A percentile compares a stretch with the other conserved stretches of the same genome.
Conservation (phyloP, 2,797 vertebrate genomes). For the Taenioides sp. region DNA sequence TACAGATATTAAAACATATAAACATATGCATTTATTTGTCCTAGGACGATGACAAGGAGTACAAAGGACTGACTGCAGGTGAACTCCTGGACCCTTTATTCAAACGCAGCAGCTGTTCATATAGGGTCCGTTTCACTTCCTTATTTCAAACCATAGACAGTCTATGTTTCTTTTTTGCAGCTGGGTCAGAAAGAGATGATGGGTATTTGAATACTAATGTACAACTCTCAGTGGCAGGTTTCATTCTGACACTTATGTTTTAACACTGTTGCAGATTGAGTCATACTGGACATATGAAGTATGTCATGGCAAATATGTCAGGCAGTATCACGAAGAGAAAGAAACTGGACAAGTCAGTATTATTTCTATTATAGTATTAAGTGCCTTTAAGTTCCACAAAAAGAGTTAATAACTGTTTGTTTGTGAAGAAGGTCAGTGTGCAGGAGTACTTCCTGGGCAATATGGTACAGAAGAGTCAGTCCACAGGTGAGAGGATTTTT, state of each 20-base stretch:
- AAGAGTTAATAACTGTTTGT: conserved; percentile 2
- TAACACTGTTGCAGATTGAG: conserved; percentile 84
- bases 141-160: not conserved
- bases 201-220: conserved; percentile 3
- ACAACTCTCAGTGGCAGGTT: conserved; percentile 5
- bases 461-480: conserved; percentile 67
- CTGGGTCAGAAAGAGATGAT: conserved; percentile 3
- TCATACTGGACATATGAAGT: conserved; percentile 99
- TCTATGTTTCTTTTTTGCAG: not conserved
- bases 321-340: conserved; percentile 98
- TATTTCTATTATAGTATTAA: not conserved
- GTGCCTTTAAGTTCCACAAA: not conserved
- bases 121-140: conserved; percentile 79
- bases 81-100: conserved; percentile 91
- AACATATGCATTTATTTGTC: conserved; percentile 7
- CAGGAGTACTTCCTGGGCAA: conserved; percentile 96
- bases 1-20: not conserved
- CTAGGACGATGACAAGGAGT: conserved; percentile 88
- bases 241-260: conserved; percentile 8
- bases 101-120: conserved; percentile 98
- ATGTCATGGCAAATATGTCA: conserved; percentile 94
- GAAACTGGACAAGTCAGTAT: conserved; percentile 91
- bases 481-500: conserved; percentile 76
- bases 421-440: conserved; percentile 87
- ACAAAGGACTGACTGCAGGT: conserved; percentile 84